phyloP scores from a whole-genome alignment of 2,888 invertebrate genomes.

The Pachydiplax longipennis region DNA sequence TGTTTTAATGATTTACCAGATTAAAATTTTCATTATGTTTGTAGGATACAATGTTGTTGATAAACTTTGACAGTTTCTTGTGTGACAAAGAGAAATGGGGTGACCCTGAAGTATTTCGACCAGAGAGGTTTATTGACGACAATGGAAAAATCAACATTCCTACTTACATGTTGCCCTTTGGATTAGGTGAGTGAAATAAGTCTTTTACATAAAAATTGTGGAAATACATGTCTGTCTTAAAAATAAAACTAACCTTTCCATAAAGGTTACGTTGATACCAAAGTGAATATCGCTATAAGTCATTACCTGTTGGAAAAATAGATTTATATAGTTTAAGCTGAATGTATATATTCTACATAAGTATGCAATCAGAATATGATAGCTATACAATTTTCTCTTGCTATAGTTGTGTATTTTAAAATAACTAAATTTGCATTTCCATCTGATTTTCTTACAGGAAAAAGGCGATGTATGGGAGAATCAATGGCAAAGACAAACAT shows the following conservation, averaged over 20 bases:
- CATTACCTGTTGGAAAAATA: too few relatives aligned
- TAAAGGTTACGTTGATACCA: too few relatives aligned
- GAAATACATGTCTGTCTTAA: too few relatives aligned
- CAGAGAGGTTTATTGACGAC: slow-evolving; percentile 73
- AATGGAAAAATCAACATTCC: slow-evolving; percentile 70
- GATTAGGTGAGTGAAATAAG: slow-evolving; percentile 65
- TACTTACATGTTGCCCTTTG: slow-evolving; percentile 79
- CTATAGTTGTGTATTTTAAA: not conserved
- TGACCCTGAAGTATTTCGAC: slow-evolving; percentile 75
- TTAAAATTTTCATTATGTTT: slow-evolving; percentile 51
- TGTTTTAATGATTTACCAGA: not conserved
- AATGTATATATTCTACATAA: too few relatives aligned
- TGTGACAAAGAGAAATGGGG: slow-evolving; percentile 73
- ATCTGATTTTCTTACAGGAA: slow-evolving; percentile 58
- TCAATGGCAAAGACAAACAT: slow-evolving; percentile 78
- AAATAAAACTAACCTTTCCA: too few relatives aligned
- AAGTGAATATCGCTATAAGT: too few relatives aligned
- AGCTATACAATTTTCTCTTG: too few relatives aligned
- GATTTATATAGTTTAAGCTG: too few relatives aligned
- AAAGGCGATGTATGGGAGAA: slow-evolving; percentile 85
- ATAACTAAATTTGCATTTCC: not conserved
- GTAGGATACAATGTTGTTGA: slow-evolving; percentile 81
- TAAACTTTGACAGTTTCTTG: slow-evolving; percentile 75
- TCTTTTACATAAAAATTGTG: not conserved
- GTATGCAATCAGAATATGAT: too few relatives aligned